Conservation (phyloP, 2,113 vertebrate species). For the Paraplagusia blochii region DNA sequence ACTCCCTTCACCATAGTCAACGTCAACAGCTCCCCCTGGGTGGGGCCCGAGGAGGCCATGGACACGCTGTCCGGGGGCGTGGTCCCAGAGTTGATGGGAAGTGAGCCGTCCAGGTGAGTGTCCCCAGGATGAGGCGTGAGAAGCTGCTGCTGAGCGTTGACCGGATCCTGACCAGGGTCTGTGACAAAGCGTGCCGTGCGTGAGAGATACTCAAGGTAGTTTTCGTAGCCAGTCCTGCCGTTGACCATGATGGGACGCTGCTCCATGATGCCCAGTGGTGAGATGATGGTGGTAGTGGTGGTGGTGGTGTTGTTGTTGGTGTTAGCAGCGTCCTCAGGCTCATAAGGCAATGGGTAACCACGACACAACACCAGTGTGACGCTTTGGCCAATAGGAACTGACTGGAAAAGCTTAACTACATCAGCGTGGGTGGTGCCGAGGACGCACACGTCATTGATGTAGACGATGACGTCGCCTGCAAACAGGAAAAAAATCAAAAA, state of each 20-base stretch:
- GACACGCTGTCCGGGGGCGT: conserved; percentile 88
- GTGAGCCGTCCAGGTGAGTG: conserved; percentile 89
- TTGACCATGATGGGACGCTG: conserved; percentile 92
- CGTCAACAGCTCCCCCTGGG: conserved; percentile 93
- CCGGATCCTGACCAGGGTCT: conserved; percentile 76
- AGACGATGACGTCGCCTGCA: conserved; percentile 97
- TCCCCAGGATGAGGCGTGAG: conserved; percentile 87
- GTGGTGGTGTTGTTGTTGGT: conserved; percentile 47
- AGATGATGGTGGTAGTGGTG: conserved; percentile 76
- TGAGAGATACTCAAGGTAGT: conserved; percentile 95
- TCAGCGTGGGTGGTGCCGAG: conserved; percentile 97
- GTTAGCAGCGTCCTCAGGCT: conserved; percentile 89
- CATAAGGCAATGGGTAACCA: conserved; percentile 95
- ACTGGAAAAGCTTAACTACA: conserved; percentile 98
- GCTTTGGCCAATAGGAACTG: conserved; percentile 95
- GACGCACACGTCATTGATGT: conserved; percentile 98
- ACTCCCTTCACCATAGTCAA: conserved; percentile 97
- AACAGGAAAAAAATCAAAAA: neutral
- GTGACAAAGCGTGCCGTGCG: conserved; percentile 88
- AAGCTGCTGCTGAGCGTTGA: conserved; percentile 79
- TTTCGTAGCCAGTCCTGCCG: conserved; percentile 93
- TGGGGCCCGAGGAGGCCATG: conserved; percentile 93
- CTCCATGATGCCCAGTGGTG: conserved; percentile 92
- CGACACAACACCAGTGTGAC: conserved; percentile 95
- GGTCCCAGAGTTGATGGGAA: conserved; percentile 75